Evolutionary conservation across 2,113 vertebrate species (phyloP).

Genomic region (Tenrec ecaudatus): DNA sequence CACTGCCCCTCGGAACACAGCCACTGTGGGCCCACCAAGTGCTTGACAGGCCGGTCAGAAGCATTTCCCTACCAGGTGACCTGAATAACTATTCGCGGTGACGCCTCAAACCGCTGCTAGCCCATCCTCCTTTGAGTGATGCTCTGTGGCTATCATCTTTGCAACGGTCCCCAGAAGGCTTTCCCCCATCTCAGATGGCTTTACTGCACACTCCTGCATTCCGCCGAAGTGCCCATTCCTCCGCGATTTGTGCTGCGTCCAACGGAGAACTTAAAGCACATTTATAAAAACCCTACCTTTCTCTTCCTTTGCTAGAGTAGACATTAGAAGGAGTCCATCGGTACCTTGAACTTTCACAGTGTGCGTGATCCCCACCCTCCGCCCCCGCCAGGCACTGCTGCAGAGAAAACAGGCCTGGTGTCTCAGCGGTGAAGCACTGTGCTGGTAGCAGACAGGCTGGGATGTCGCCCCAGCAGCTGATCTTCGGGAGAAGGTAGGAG

Average conservation of each 20-base stretch:
- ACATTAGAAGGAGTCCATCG: not conserved
- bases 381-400: not conserved
- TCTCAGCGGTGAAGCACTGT: not conserved
- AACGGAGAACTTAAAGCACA: not conserved
- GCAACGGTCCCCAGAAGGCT: not conserved
- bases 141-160: not conserved
- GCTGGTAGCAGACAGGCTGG: not conserved
- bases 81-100: conserved; percentile 51
- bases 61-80: conserved; percentile 69
- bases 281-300: not conserved
- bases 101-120: conserved; percentile 9
- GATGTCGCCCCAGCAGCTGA: too few species aligned
- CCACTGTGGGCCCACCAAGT: not conserved
- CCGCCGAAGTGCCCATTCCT: not conserved
- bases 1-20: not conserved
- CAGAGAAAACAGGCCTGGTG: not conserved
- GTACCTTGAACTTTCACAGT: not conserved
- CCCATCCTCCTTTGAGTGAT: not conserved
- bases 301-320: not conserved
- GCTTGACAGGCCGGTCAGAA: conserved; percentile 70
- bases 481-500: too few species aligned
- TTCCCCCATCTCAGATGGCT: not conserved
- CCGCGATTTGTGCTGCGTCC: not conserved
- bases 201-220: not conserved
- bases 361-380: not conserved